These are phyloP conservation scores for Spea hammondii DNA, from an alignment of 2,797 vertebrate species.

Conservation along the genomic window DNA sequence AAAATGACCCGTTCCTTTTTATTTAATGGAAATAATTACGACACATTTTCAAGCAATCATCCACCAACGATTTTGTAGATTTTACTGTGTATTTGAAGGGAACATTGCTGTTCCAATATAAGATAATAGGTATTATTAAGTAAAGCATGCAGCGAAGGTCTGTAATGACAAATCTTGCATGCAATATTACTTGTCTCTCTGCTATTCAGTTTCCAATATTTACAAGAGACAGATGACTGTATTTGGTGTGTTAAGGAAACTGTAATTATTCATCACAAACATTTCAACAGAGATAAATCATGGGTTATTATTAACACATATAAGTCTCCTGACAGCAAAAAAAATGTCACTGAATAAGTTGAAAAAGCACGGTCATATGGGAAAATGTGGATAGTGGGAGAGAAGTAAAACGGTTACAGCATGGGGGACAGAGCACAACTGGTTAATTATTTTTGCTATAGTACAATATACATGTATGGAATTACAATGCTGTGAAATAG, in stretches of 20 bases:
- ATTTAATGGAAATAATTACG: constrained; percentile 41
- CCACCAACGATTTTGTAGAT: constrained; percentile 20
- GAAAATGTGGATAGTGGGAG: no score
- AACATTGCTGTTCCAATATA: constrained; percentile 44
- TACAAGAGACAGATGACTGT: constrained; percentile 21
- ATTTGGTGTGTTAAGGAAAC: not conserved
- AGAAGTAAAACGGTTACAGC: no score
- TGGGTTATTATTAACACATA: not conserved
- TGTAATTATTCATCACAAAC: constrained; percentile 18
- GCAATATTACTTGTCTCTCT: constrained; percentile 6
- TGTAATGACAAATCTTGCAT: constrained; percentile 34
- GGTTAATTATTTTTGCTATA: no score
- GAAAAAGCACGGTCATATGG: no score
- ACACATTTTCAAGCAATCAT: constrained; percentile 36
- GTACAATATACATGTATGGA: no score
- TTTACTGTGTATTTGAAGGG: constrained; percentile 28
- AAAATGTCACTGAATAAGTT: no score
- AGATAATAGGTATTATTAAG: constrained; percentile 41
- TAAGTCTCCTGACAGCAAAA: not conserved
- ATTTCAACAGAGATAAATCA: constrained; percentile 23
- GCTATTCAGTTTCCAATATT: constrained; percentile 22
- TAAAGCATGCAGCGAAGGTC: constrained; percentile 21
- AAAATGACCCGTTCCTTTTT: constrained; percentile 36
- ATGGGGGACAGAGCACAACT: no score
- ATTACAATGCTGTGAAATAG: no score